These are phyloP conservation scores for Prinia subflava DNA, from an alignment of 2,113 vertebrate species.

Conservation along the genomic window DNA sequence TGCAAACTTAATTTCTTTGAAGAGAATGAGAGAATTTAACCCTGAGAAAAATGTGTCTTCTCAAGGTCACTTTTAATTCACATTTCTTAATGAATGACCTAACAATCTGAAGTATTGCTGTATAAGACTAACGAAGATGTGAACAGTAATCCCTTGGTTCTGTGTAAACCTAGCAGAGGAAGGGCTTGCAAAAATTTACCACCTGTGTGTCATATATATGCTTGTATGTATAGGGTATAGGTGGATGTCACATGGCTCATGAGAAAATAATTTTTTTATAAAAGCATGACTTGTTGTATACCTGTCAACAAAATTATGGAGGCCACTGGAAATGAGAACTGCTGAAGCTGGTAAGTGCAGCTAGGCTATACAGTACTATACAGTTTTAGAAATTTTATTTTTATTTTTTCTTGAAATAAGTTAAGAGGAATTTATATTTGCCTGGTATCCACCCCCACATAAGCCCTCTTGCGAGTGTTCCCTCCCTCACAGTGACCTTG, in stretches of 20 bases:
- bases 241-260: neutral
- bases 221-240: neutral
- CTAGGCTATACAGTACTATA: neutral
- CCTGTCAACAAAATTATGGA: neutral
- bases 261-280: neutral
- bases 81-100: rapidly evolving
- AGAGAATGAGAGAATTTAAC: neutral
- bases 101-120: neutral
- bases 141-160: neutral
- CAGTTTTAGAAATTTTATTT: neutral
- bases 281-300: neutral
- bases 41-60: neutral
- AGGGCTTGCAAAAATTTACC: neutral
- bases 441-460: neutral
- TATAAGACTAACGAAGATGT: neutral
- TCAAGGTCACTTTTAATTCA: neutral
- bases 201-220: neutral
- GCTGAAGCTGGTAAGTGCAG: neutral
- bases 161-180: neutral
- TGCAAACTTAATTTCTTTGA: rapidly evolving
- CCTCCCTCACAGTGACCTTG: neutral
- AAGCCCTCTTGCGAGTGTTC: neutral
- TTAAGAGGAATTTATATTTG: neutral
- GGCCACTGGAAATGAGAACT: neutral
- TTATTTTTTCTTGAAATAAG: neutral